Conservation (phyloP, 2,888 invertebrate genomes). For the Coenonympha arcania region DNA sequence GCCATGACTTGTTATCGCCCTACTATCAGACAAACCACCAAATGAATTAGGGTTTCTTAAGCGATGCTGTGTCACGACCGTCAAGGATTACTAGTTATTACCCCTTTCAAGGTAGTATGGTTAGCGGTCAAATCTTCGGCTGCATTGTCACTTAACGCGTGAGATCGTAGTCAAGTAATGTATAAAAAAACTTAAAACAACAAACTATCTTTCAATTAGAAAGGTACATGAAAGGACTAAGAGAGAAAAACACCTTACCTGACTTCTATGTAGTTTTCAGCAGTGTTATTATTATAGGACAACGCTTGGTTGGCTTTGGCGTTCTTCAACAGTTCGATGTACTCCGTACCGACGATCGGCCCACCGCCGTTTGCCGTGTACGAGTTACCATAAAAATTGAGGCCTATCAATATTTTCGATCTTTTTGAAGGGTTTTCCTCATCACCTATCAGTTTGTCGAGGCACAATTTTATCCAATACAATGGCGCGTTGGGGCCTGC, state of each 20-base stretch:
- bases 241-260: slow-evolving; percentile 74
- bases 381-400: slow-evolving; percentile 96
- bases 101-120: too few relatives aligned
- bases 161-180: too few relatives aligned
- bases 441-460: slow-evolving; percentile 81
- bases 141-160: too few relatives aligned
- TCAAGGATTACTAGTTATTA: too few relatives aligned
- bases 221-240: too few relatives aligned
- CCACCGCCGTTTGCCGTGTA: slow-evolving; percentile 87
- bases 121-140: too few relatives aligned
- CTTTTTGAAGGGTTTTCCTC: slow-evolving; percentile 74
- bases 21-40: too few relatives aligned
- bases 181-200: too few relatives aligned
- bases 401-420: slow-evolving; percentile 86
- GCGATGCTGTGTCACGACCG: too few relatives aligned
- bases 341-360: slow-evolving; percentile 85
- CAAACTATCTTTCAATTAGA: too few relatives aligned
- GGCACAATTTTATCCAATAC: slow-evolving; percentile 84
- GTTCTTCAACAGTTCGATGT: slow-evolving; percentile 81
- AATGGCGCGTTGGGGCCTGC: slow-evolving; percentile 91
- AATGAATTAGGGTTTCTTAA: too few relatives aligned
- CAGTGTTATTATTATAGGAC: slow-evolving; percentile 82
- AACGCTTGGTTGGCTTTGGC: slow-evolving; percentile 81
- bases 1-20: too few relatives aligned
- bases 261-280: slow-evolving; percentile 89